phyloP scores from a whole-genome alignment of 2,888 invertebrate species.

The Glaucopsyche alexis region DNA sequence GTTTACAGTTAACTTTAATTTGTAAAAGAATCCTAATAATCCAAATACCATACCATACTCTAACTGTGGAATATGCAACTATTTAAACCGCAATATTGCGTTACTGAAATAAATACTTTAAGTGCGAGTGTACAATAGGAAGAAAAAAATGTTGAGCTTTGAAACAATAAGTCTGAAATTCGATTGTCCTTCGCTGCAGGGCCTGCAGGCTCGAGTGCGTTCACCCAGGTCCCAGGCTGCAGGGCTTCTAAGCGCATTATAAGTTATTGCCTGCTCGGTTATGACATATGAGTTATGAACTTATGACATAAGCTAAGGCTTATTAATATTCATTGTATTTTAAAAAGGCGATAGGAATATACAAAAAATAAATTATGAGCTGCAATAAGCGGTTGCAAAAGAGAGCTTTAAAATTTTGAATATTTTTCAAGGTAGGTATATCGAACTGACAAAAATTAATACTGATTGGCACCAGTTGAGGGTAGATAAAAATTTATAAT shows the following conservation, averaged over 20 bases:
- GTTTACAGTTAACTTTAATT: too few species aligned
- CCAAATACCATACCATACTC: too few species aligned
- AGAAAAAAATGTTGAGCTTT: not conserved
- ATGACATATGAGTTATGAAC: too few species aligned
- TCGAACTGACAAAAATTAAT: not conserved
- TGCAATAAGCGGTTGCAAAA: too few species aligned
- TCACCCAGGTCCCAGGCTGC: slow-evolving; percentile 4
- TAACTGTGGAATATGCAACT: too few species aligned
- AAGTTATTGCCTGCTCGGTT: not conserved
- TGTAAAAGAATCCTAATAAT: too few species aligned
- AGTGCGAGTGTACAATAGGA: not conserved
- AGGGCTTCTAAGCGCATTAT: slow-evolving; percentile 17
- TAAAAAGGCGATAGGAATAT: not conserved
- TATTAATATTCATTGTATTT: not conserved
- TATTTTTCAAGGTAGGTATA: not conserved
- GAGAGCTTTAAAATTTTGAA: too few species aligned
- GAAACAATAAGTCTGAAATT: slow-evolving; percentile 13
- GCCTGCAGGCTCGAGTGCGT: not conserved
- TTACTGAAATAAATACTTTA: too few species aligned
- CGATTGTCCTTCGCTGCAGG: slow-evolving; percentile 6
- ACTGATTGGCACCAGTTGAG: not conserved
- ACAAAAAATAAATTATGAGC: not conserved
- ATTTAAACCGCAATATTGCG: too few species aligned
- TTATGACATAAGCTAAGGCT: not conserved
- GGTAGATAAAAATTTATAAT: not conserved